Evolutionary conservation across 2,113 vertebrate species (phyloP), one percentile per base, ranked within the genome.

Genomic region (Triplophysa siluroides): DNA sequence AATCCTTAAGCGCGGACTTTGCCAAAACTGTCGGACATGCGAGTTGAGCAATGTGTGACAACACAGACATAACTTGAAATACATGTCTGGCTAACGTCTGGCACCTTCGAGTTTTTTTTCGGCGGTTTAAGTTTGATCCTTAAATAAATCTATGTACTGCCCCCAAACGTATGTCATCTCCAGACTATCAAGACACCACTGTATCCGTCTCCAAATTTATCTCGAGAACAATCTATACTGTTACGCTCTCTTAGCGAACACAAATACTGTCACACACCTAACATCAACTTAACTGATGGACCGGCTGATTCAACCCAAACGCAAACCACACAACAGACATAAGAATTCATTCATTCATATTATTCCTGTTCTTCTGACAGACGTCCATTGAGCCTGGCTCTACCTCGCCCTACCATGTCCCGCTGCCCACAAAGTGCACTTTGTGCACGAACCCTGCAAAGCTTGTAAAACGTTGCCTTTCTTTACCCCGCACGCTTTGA

Each of bases 401-500:
- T 78, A 84, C 76, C 87, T 84, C 86, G 84, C 86, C 80, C 76
- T 61, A 87, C 81, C 70, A 82, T 88, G 84, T 82, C 82, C 62
- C 63, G 79, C 82, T 12, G 50, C 72, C n/a, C 56, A 91, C 85
- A 92, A 91, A 88, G 90, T 85, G 83, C 1, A 84, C 90, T 90
- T 90, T 93, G 89, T 92, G 83, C 70, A 5, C 18, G 61, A 18
- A 75, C 60, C 41, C 87, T 81, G 84, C 65, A 85, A 74, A 76
- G 58, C 80, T 70, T 83, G 85, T 92, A 91, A 92, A 92, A 90
- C 87, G 85, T 88, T 88, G 88, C 89, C 91, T 90, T 92, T 91
- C 91, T 91, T 91, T 90, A 82, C 87, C 88, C 86, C 82, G 82
- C 86, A 90, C 91, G 91, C 91, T 88, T 88, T 83, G 85, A 91